Conservation (phyloP, 2,113 vertebrate genomes). For the Apodemus speciosus region DNA sequence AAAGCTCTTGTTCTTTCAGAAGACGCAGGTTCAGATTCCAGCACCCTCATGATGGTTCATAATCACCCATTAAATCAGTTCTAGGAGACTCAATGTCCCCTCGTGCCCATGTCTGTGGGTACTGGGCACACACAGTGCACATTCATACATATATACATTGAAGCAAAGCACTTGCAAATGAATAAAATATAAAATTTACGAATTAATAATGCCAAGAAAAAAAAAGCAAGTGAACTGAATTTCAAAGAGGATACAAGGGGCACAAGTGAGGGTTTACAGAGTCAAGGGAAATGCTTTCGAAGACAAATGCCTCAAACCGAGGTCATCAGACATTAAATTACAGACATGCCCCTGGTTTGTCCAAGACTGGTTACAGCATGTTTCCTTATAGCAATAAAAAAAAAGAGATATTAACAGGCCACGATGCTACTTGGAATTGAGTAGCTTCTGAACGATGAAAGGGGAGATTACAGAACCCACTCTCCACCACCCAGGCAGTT, state of each 20-base stretch:
- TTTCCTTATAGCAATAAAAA: constrained; percentile 68
- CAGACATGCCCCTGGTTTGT: constrained; percentile 54
- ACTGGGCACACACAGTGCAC: not conserved
- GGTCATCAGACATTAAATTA: constrained; percentile 68
- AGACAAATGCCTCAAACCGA: constrained; percentile 47
- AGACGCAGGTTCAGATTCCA: not conserved
- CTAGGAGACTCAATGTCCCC: not conserved
- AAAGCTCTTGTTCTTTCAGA: not conserved
- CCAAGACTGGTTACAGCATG: constrained; percentile 56
- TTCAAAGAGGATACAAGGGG: not conserved
- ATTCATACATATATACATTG: no score
- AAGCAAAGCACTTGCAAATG: not conserved
- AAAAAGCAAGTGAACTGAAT: constrained; percentile 49
- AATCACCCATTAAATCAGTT: not conserved
- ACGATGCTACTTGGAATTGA: constrained; percentile 65
- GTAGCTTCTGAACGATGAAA: constrained; percentile 44
- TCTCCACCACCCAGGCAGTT: not conserved
- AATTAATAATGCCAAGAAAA: not conserved
- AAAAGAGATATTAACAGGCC: constrained; percentile 69
- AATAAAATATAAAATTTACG: not conserved
- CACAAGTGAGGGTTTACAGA: not conserved
- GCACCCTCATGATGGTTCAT: not conserved
- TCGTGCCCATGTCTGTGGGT: not conserved
- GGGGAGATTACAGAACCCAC: constrained; percentile 56
- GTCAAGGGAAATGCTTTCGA: constrained; percentile 29